These are phyloP conservation scores for Cecidostiba fungosa DNA, from an alignment of 2,888 invertebrate genomes.

Conservation along the genomic window DNA sequence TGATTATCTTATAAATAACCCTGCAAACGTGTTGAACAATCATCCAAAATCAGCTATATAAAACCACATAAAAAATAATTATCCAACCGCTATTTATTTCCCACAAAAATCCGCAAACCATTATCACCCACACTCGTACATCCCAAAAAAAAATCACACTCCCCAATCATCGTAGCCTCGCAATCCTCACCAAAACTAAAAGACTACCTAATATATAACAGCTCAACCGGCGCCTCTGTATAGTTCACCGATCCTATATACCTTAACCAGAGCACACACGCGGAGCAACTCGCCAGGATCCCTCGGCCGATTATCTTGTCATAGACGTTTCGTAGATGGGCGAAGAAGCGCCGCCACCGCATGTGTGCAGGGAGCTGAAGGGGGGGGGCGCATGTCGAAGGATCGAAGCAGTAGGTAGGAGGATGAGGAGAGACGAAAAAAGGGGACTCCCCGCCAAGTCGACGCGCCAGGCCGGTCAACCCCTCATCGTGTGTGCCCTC, in stretches of 20 bases:
- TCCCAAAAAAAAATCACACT: background rate
- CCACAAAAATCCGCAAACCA: background rate
- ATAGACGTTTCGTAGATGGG: constrained; percentile 71
- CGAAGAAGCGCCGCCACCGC: constrained; percentile 21
- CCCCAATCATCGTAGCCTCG: background rate
- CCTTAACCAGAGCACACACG: constrained; percentile 10
- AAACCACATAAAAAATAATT: background rate
- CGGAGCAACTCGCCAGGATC: constrained; percentile 12
- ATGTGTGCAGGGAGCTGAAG: background rate
- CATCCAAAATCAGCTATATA: too few relatives aligned
- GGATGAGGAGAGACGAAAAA: constrained; percentile 53
- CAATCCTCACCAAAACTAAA: background rate
- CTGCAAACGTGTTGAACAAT: too few relatives aligned
- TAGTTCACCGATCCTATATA: background rate
- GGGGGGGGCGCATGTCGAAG: background rate
- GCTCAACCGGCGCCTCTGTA: background rate
- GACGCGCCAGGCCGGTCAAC: constrained; percentile 69
- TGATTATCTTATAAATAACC: background rate
- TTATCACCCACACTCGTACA: background rate
- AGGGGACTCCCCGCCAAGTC: constrained; percentile 68
- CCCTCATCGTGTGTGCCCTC: constrained; percentile 75
- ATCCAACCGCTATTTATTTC: background rate
- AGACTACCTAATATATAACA: background rate
- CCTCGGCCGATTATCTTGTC: constrained; percentile 75
- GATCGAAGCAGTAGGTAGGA: background rate